phyloP scores from a whole-genome alignment of 2,113 vertebrate genomes.

The Maccullochella peelii region DNA sequence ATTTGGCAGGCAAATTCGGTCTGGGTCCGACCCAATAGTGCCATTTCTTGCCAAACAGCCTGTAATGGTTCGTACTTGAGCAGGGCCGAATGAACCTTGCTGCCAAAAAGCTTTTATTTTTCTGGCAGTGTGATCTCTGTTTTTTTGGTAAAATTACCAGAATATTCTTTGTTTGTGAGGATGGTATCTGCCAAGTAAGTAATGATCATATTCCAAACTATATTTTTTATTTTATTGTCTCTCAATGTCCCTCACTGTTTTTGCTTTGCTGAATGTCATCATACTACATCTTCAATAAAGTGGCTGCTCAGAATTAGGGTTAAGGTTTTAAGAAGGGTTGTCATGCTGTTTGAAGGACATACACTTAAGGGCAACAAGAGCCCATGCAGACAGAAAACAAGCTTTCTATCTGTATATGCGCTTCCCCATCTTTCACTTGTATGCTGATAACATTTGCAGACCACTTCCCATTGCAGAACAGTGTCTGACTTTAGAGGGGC shows the following conservation, averaged over 20 bases:
- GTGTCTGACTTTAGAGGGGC: conserved; percentile 16
- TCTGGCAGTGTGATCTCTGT: conserved; percentile 14
- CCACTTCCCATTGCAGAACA: conserved; percentile 2
- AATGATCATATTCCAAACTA: conserved; percentile 16
- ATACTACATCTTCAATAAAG: conserved; percentile 35
- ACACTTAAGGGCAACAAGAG: neutral
- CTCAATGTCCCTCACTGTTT: conserved; percentile 10
- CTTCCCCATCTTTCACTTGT: conserved; percentile 8
- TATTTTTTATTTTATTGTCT: conserved; percentile 12
- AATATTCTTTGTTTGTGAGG: conserved; percentile 27
- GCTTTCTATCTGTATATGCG: neutral
- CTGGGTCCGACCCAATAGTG: conserved; percentile 26
- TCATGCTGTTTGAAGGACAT: neutral
- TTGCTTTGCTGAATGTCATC: conserved; percentile 16
- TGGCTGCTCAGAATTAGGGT: neutral
- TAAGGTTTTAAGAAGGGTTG: neutral
- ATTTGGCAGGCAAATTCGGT: conserved; percentile 39
- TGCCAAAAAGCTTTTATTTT: conserved; percentile 47
- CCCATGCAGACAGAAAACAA: neutral
- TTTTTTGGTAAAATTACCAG: conserved; percentile 8
- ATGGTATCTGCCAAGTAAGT: conserved; percentile 32
- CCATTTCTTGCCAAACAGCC: conserved; percentile 49
- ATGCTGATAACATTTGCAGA: conserved; percentile 14
- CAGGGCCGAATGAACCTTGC: neutral
- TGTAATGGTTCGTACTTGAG: conserved; percentile 41